Evolutionary conservation across 1,140 invertebrate species (phyloP).

Genomic region (Melanaphis sacchari): DNA sequence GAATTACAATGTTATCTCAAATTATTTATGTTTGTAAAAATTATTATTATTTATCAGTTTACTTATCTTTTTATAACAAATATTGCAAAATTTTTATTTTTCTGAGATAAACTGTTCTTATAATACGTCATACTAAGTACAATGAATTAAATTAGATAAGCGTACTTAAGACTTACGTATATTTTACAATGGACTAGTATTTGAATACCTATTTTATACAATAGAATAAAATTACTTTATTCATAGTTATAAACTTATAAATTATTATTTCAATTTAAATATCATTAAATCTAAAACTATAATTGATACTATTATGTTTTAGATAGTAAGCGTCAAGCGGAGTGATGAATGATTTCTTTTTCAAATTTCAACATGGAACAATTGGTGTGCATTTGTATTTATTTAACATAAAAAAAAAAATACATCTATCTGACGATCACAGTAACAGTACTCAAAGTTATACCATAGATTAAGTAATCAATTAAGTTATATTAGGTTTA

Average conservation of each 20-base stretch:
- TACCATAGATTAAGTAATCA: no score
- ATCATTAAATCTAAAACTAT: background rate
- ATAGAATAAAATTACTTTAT: background rate
- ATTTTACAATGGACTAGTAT: conserved; percentile 1
- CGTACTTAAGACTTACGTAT: background rate
- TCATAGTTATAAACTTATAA: background rate
- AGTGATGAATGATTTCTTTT: background rate
- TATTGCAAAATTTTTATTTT: conserved; percentile 36
- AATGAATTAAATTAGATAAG: conserved; percentile 21
- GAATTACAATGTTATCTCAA: conserved; percentile 37
- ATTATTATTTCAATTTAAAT: background rate
- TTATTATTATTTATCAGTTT: background rate
- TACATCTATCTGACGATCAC: no score
- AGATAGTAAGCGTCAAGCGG: background rate
- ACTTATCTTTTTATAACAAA: background rate
- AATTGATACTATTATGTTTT: background rate
- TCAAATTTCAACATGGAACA: background rate
- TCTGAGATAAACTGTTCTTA: background rate
- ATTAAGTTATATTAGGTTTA: no score
- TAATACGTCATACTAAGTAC: background rate
- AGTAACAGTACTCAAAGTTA: no score
- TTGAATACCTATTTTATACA: background rate
- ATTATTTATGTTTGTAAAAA: background rate
- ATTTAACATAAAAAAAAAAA: no score
- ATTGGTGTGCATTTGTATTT: background rate